Evolutionary conservation across 2,797 vertebrate genomes (phyloP), one percentile per base, ranked within the genome.

Genomic region (Lepilemur septentrionalis): DNA sequence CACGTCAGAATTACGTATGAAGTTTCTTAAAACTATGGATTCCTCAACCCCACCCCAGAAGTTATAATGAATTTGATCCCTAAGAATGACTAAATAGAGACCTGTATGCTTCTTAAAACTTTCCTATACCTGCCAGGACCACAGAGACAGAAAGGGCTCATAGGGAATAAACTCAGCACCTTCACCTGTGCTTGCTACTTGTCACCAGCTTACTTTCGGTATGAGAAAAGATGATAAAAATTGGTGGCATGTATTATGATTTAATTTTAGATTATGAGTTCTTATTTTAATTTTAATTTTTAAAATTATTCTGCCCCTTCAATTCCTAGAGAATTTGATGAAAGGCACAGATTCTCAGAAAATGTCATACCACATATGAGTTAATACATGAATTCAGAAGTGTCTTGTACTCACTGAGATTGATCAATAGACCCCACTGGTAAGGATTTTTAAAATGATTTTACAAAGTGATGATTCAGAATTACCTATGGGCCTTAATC

Each of bases 391-490:
- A 86, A 63, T 86, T 82, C 25, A 78, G 38, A 93, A 89, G 48
- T 20, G 79, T 78, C 67, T 61, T 91, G 8, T 38, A 84, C 12
- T 87, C 75, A 55, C 17, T 52, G 15, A 96, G 32, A 83, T 10
- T 87, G 52, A 93, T 32, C 28, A 86, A 73, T 2, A 94, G 15
- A 81, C 5, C 13, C 91, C 38, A 67, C 28, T 28, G 7, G 17
- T 7, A 32, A 30, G 7, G 7, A 1, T 6, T 78, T 79, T 69
- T 32, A 91, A 18, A 67, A 35, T 23, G 25, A 80, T 43, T 63
- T 75, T 95, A 48, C 14, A 93, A 94, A 94, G 30, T 43, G 63
- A 84, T 59, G 46, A 80, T n/a, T 88, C 75, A 85, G 35, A 76
- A 85, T 89, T 81, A 80, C 46, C 18, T 87, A 7, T n/a, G n/a